A percentile compares a stretch with the other conserved stretches of the same genome.
Conservation (phyloP, 2,888 invertebrate genomes). For the Tinea pellionella region DNA sequence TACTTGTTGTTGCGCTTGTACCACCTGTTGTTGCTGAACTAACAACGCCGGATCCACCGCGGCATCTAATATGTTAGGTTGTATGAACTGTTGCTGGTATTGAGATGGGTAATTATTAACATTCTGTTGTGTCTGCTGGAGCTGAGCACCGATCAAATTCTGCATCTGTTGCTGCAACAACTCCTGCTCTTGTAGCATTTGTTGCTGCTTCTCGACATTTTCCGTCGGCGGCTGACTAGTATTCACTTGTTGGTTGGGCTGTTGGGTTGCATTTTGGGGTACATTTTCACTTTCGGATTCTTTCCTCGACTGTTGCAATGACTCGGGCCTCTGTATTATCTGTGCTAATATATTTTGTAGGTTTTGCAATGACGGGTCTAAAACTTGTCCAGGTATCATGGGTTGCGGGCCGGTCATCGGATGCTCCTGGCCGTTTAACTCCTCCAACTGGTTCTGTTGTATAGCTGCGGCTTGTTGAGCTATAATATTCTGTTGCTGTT, state of each 20-base stretch:
- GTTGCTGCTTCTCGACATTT: slow-evolving; percentile 19
- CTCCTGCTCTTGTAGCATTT: slow-evolving; percentile 32
- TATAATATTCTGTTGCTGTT: slow-evolving; percentile 57
- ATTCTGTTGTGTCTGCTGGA: slow-evolving; percentile 33
- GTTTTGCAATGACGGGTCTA: slow-evolving; percentile 65
- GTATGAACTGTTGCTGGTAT: slow-evolving; percentile 38
- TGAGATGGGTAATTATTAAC: slow-evolving; percentile 20
- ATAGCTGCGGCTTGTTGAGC: slow-evolving; percentile 59
- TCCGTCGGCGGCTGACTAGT: slow-evolving; percentile 19
- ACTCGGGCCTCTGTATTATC: slow-evolving; percentile 57
- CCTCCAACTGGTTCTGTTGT: slow-evolving; percentile 58
- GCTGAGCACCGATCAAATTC: slow-evolving; percentile 38
- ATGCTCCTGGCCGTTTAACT: slow-evolving; percentile 41
- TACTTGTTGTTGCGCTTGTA: slow-evolving; percentile 61
- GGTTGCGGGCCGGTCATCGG: slow-evolving; percentile 40
- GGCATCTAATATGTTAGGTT: slow-evolving; percentile 36
- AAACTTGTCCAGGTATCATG: slow-evolving; percentile 47
- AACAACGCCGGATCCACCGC: slow-evolving; percentile 46
- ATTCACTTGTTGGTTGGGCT: slow-evolving; percentile 32
- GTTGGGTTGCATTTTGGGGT: slow-evolving; percentile 23
- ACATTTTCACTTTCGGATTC: slow-evolving; percentile 47
- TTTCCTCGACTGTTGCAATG: slow-evolving; percentile 48
- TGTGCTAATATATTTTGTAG: slow-evolving; percentile 55
- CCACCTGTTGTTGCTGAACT: slow-evolving; percentile 55
- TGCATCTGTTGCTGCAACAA: slow-evolving; percentile 45